phyloP scores from a whole-genome alignment of 2,797 vertebrate genomes.

The Dendrocincla tyrannina region DNA sequence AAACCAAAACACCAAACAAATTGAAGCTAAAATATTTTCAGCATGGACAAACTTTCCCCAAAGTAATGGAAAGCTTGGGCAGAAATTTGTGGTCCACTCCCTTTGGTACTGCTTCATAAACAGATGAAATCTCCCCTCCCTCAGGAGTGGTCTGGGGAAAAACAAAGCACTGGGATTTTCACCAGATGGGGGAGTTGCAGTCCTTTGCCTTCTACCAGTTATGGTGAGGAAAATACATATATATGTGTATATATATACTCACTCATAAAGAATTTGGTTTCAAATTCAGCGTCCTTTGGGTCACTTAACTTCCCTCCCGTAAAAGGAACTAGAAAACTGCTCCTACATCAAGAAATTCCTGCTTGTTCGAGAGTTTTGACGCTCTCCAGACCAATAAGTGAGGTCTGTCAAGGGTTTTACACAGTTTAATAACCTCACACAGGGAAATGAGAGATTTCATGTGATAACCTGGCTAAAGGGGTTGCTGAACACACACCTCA shows the following conservation, averaged over 20 bases:
- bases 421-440: not conserved
- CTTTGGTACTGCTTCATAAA: not conserved
- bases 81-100: not conserved
- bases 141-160: not conserved
- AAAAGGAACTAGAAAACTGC: not conserved
- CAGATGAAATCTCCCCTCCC: not conserved
- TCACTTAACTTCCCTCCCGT: fast-evolving
- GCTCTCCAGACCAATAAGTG: not conserved
- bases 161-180: not conserved
- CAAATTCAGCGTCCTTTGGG: not conserved
- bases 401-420: not conserved
- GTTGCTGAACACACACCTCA: not conserved
- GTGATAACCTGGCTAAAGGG: not conserved
- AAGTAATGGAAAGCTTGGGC: not conserved
- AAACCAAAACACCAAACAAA: not conserved
- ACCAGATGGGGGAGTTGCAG: not conserved
- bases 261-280: not conserved
- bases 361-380: not conserved
- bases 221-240: not conserved
- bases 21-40: not conserved
- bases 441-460: not conserved
- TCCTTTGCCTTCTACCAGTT: not conserved
- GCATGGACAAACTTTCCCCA: not conserved
- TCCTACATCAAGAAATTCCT: not conserved
- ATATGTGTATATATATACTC: not conserved